Evolutionary conservation across 2,113 vertebrate genomes (phyloP), one percentile per base, ranked within the genome.

Genomic region (Monopterus albus): DNA sequence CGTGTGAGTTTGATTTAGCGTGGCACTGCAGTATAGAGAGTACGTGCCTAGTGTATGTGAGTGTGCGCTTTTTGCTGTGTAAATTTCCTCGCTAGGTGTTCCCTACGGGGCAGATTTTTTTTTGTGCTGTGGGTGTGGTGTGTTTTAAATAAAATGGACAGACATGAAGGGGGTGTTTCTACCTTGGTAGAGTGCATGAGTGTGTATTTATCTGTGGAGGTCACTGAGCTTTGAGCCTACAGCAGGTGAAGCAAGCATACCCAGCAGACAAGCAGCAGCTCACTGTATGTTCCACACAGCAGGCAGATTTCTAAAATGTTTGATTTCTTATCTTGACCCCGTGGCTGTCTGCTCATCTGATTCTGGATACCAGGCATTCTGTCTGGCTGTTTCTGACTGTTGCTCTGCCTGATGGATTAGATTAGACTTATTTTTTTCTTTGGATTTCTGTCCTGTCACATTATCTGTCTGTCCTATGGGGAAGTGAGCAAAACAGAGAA

Each of bases 291-390:
- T 66, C 77, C 67, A 79, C 57, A 61, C 79, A 78, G 81, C 47
- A 5, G 75, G 70, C 67, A 78, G n/a, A n/a, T n/a, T n/a, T n/a
- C n/a, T n/a, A n/a, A 43, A 62, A 70, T 81, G 73, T 86, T 87
- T 72, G 68, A 74, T 72, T 82, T 57, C 72, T 71, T 40, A 63
- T 85, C 51, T 77, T 84, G 56, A 71, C 75, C 67, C 71, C 42
- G 53, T 64, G 47, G 62, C 21, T n/a, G 21, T 64, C 9, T 71
- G 53, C 61, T 47, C 20, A 28, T 61, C 71, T 63, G 33, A 67
- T 33, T 74, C 68, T 68, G 23, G 23, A 57, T 31, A 13, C 33
- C 35, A 53, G 25, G 20, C 58, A 47, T 72, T 58, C 72, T 53
- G 45, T 60, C 45, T 64, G 64, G 20, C 43, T 46, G 23, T 25